Evolutionary conservation across 2,113 vertebrate species (phyloP), one percentile per base, ranked within the genome.

Genomic region (Eptatretus burgeri): DNA sequence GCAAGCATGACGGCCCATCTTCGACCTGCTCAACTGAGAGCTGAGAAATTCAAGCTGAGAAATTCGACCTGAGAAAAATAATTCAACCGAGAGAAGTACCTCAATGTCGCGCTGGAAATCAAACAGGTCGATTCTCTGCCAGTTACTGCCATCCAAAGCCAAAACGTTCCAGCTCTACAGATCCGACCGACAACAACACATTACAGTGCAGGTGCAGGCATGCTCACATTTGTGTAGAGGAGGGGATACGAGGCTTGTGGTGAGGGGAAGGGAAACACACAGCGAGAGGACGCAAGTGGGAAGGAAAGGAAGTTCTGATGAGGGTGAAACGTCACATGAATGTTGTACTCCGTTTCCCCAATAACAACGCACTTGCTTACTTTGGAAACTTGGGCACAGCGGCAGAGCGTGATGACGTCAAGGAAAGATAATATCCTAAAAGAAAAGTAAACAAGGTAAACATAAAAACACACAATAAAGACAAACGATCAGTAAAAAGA

Each of bases 31-130:
- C 27, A 41, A 41, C 27, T 41, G 27, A 41, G 27, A 5, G 7
- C 3, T 41, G 27, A 41, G 7, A 41, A 7, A 41, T 5, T 7
- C 27, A 41, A 41, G 7, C 27, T 41, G 27, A 41, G 3, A 41
- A 41, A 41, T 41, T 41, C 7, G n/a, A 41, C 7, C 3, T 41
- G 3, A 5, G 27, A 3, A 41, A 41, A 41, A 41, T 41, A 5
- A 41, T 41, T 3, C 27, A 41, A 41, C 27, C 7, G 27, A 41
- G 27, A 41, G 3, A 3, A 41, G 27, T 70, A 93, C 87, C 83
- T 93, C 87, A 68, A 93, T 86, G 72, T 93, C 87, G 5, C 84
- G 89, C 66, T 93, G 86, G 67, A 93, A 93, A 77, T 93, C 89
- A 74, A 93, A 93, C 66, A 93, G 77, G 72, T 93, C 86, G 68